phyloP scores from a whole-genome alignment of 2,888 invertebrate species.

The Tillus elongatus region DNA sequence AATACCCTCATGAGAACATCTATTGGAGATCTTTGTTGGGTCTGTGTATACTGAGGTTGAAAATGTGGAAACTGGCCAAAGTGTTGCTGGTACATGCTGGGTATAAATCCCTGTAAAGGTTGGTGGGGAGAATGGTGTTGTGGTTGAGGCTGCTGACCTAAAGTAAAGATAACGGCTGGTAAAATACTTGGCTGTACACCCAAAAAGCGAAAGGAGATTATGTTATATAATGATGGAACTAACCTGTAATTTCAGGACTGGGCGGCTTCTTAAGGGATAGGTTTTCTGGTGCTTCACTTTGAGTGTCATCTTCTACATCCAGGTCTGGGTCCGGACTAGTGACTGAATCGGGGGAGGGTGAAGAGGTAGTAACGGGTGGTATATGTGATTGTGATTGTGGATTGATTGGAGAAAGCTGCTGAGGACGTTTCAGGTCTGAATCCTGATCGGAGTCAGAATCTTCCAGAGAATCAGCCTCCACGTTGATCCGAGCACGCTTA shows the following conservation, averaged over 20 bases:
- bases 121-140: conserved; percentile 16
- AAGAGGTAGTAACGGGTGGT: conserved; percentile 33
- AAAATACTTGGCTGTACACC: too few relatives aligned
- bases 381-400: too few relatives aligned
- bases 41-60: conserved; percentile 40
- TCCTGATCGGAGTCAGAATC: conserved; percentile 45
- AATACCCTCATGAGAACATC: conserved; percentile 85
- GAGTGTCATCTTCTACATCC: conserved; percentile 48
- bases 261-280: conserved; percentile 63
- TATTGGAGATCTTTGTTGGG: conserved; percentile 62
- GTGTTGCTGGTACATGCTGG: conserved; percentile 38
- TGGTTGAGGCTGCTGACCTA: conserved; percentile 18
- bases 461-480: conserved; percentile 41
- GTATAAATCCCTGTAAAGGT: conserved; percentile 39
- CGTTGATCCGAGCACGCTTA: conserved; percentile 43
- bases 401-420: conserved; percentile 38
- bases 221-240: too few relatives aligned
- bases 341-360: conserved; percentile 35
- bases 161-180: too few relatives aligned
- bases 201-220: too few relatives aligned
- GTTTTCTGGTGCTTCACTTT: conserved; percentile 62
- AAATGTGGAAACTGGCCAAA: conserved; percentile 45
- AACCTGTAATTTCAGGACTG: conserved; percentile 43
- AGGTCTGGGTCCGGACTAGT: conserved; percentile 39
- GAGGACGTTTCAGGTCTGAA: conserved; percentile 30